Base-by-base conservation (phyloP, 30 jellyfish, hydroid and myxozoan species). In the Hydractinia echinata region DNA sequence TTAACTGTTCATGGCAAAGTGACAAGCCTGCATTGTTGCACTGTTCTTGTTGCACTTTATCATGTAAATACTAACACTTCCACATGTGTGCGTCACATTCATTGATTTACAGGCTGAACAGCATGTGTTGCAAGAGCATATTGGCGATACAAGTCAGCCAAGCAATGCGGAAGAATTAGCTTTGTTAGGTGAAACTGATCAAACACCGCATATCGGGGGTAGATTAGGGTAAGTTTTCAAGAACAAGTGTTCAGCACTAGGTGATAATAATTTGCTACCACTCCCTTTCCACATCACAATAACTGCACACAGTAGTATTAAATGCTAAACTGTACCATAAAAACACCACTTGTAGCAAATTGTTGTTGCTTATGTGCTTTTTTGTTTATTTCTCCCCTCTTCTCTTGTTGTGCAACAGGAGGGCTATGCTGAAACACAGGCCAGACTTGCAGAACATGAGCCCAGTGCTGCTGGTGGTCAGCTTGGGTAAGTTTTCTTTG, bases 381-480 rank as follows among this genome's bases (percentile, higher is more conserved):
- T 64, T 64, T 64, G 9, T 64, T 6, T 64, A 16, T 60, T 44
- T 55, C 20, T 54, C 10, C 52, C 76, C 30, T 54, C 56, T 76
- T 62, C 72, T 80, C 55, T 39, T 79, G 55, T 54, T 10, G n/a
- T 74, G 10, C 30, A 77, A 77, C 79, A 94, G 99, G 99, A 94
- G 64, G 76, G 90, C 55, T 72, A 84, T 84, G 90, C 89, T 55
- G 99, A 94, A 76, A 85, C 96, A 16, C 87, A 84, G 81, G 92
- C 91, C 52, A 80, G 85, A 76, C 80, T 94, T 15, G 95, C 78
- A 49, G 97, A 94, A 84, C 5, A 50, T 61, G 99, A 94, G 82
- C 94, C 93, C 76, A 77, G 95, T 53, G 30, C 94, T 73, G 88
- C 92, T 73, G 96, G 92, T 88, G 99, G 97, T 49, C 99, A 94